Conservation (phyloP, 1,140 invertebrate genomes). For the Dendroctonus ponderosae region DNA sequence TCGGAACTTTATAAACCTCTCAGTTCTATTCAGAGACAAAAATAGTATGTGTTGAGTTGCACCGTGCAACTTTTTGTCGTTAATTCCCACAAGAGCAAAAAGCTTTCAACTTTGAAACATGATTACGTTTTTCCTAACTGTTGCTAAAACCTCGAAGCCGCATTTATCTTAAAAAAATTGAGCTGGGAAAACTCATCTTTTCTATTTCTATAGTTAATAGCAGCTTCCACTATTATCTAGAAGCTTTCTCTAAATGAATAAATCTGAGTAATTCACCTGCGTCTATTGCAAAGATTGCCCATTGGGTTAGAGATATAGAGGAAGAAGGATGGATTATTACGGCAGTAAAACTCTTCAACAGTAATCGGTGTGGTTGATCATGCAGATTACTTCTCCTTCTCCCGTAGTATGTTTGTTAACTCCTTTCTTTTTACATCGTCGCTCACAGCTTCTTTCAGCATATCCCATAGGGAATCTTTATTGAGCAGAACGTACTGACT, state of each 20-base stretch:
- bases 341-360: too few species aligned
- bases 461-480: slow-evolving; percentile 59
- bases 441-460: slow-evolving; percentile 57
- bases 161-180: too few species aligned
- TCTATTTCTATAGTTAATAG: not conserved
- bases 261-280: not conserved
- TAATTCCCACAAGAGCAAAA: too few species aligned
- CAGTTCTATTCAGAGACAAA: too few species aligned
- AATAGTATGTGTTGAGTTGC: too few species aligned
- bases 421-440: slow-evolving; percentile 41
- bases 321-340: not conserved
- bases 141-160: too few species aligned
- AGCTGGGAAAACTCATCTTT: too few species aligned
- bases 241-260: not conserved
- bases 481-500: slow-evolving; percentile 57
- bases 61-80: too few species aligned
- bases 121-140: too few species aligned
- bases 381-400: slow-evolving; percentile 17
- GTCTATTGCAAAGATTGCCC: not conserved
- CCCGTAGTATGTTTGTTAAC: slow-evolving; percentile 18
- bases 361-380: too few species aligned
- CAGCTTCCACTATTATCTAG: not conserved
- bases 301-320: not conserved
- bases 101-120: too few species aligned
- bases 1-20: too few species aligned